Evolutionary conservation across 2,797 vertebrate species (phyloP).

Genomic region (Lacerta bilineata): DNA sequence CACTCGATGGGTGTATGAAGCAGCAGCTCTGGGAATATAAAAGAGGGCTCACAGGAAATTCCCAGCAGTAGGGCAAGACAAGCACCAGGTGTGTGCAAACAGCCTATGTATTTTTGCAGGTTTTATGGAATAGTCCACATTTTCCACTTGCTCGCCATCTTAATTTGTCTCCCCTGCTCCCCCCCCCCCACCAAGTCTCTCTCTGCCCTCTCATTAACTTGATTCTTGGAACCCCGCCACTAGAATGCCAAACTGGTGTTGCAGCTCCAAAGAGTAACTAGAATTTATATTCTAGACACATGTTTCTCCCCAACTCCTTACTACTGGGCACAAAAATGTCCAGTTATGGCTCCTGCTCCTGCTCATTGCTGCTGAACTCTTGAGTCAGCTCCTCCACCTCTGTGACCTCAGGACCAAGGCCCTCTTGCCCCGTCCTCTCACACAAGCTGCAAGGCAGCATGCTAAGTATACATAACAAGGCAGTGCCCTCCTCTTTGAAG

Average conservation of each 20-base stretch:
- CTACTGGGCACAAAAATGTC: background rate
- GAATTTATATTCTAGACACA: background rate
- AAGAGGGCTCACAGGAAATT: background rate
- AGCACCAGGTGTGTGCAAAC: background rate
- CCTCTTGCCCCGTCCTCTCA: background rate
- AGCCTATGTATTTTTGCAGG: background rate
- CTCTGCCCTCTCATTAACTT: background rate
- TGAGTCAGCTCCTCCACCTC: background rate
- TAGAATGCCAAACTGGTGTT: background rate
- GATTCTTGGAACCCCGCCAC: background rate
- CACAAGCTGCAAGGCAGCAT: background rate
- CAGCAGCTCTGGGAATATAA: too few species aligned
- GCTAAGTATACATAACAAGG: background rate
- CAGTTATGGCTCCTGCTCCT: background rate
- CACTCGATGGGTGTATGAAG: too few species aligned
- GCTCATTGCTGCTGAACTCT: background rate
- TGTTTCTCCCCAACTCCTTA: background rate
- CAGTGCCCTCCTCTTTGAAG: background rate
- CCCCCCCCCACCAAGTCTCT: background rate
- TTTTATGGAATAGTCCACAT: background rate
- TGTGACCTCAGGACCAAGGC: background rate
- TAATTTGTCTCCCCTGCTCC: background rate
- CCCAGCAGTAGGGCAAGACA: background rate
- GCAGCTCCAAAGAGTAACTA: background rate
- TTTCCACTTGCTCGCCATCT: background rate